Percentiles rank a stretch among this genome's conserved stretches.
These are phyloP conservation scores for Drosophila percnosoma DNA, from an alignment of 2,888 invertebrate species.

Conservation along the genomic window DNA sequence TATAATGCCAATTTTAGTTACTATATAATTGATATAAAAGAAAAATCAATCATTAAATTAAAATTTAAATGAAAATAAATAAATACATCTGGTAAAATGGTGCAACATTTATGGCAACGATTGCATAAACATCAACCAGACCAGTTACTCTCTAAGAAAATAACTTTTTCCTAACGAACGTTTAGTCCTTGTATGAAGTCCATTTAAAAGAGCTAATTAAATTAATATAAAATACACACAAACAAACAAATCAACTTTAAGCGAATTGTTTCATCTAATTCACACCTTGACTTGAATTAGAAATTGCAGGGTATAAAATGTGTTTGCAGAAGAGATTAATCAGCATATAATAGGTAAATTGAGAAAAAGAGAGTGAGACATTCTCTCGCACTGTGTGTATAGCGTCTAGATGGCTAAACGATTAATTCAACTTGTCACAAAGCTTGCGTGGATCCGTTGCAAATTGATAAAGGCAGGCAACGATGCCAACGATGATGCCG, in stretches of 20 bases:
- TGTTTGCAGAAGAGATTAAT: constrained; percentile 39
- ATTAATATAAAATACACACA: neutral
- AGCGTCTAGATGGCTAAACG: constrained; percentile 50
- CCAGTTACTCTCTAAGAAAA: neutral
- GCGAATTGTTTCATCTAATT: neutral
- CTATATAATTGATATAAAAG: neutral
- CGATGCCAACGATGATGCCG: constrained; percentile 29
- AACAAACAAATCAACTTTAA: neutral
- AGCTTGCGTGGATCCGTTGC: constrained; percentile 43
- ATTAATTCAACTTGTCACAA: constrained; percentile 72
- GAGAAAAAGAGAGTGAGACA: constrained; percentile 5
- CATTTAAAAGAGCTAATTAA: neutral
- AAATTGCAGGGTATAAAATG: constrained; percentile 22
- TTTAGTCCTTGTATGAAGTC: neutral
- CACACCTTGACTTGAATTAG: neutral
- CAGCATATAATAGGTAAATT: constrained; percentile 4
- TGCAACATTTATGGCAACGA: neutral
- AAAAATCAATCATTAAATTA: neutral
- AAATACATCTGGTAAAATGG: neutral
- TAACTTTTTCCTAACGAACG: neutral
- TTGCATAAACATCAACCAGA: neutral
- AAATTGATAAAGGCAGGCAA: constrained; percentile 65
- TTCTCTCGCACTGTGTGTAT: neutral
- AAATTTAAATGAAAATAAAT: neutral
- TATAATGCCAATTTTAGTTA: neutral